Evolutionary conservation across 2,797 vertebrate genomes (phyloP), one percentile per base, ranked within the genome.

Genomic region (Leptodactylus fallax): DNA sequence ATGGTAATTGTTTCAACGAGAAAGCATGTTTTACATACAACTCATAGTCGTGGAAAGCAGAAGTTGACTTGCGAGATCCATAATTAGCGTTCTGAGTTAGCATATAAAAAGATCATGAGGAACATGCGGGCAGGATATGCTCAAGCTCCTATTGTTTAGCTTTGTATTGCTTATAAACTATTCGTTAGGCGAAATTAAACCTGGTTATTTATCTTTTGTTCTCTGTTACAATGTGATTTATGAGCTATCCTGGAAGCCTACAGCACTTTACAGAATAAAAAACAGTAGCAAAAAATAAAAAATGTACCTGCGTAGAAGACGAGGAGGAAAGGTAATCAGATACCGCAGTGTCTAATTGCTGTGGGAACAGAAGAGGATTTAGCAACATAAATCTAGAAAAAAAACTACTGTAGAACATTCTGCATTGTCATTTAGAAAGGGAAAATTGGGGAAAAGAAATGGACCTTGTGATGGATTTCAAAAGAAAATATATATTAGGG

Each of bases 1-100:
- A 96, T 96, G 95, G 94, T 95, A 96, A 95, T 95, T 95, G 95
- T 96, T 95, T 94, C 92, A 0, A 92, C 95, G 94, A 95, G 95
- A 96, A 96, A 92, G 91, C 94, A 91, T 93, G 93, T 95, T 96
- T 96, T 95, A 94, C 90, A 76, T 95, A 93, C 92, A 94, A 93
- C 94, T 95, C 94, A 90, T 94, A 94, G 93, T 95, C 94, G 92
- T 94, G 92, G 91, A 94, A 95, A 95, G 94, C 93, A 94, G 93
- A 95, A 96, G 95, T 95, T 94, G 95, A 94, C 93, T 94, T 92
- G 91, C 91, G 92, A 92, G 92, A 95, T 94, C 93, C 93, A 90
- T 95, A 96, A 96, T 96, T 95, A 94, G 94, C 94, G 85, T 94
- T 95, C 91, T 90, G 93, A 94, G 93, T 94, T 95, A 94, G 92